Conservation (phyloP, 2,888 invertebrate species). For the Agrenia bidenticulata region DNA sequence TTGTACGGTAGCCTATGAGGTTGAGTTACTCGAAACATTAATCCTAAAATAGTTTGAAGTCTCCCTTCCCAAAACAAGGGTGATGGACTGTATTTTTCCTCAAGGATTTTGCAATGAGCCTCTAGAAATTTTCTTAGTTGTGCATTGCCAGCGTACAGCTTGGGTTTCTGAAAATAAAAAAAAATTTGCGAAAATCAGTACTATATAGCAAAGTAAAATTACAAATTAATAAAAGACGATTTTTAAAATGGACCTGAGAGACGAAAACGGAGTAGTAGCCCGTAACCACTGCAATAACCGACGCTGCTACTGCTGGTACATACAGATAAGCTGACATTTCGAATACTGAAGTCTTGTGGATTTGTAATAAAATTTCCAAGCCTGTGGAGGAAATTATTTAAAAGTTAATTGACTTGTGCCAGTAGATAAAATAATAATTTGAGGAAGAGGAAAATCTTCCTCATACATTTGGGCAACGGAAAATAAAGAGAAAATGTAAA, state of each 20-base stretch:
- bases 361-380: no score
- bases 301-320: no score
- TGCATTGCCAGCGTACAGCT: constrained; percentile 56
- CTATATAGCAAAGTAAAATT: no score
- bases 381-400: no score
- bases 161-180: constrained; percentile 31
- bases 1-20: constrained; percentile 26
- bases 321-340: no score
- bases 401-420: no score
- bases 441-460: no score
- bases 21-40: constrained; percentile 23
- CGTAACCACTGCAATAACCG: not conserved
- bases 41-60: constrained; percentile 35
- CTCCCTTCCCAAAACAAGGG: constrained; percentile 63
- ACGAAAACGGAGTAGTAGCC: constrained; percentile 21
- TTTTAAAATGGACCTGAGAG: constrained; percentile 19
- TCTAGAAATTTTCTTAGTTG: constrained; percentile 67
- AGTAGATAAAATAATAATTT: no score
- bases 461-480: no score
- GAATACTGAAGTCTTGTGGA: no score
- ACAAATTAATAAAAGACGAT: not conserved
- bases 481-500: no score
- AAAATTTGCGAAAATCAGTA: no score
- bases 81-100: constrained; percentile 74
- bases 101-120: constrained; percentile 65